phyloP scores from a whole-genome alignment of 2,888 invertebrate species.

The Ecliptopera silaceata region DNA sequence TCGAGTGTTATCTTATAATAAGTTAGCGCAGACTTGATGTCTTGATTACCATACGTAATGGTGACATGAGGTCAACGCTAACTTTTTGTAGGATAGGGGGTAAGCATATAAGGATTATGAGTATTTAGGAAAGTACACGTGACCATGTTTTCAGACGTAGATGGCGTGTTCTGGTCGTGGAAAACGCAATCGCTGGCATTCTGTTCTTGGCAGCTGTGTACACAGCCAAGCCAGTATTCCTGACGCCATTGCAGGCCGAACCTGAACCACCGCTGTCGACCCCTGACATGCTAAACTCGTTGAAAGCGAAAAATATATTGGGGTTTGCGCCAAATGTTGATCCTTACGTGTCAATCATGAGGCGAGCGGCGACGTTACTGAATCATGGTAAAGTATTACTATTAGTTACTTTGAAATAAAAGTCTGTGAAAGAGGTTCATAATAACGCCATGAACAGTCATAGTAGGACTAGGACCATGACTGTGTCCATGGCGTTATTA shows the following conservation, averaged over 20 bases:
- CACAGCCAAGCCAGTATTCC: slow-evolving; percentile 65
- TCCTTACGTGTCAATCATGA: slow-evolving; percentile 54
- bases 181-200: slow-evolving; percentile 50
- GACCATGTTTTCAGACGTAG: slow-evolving; percentile 51
- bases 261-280: slow-evolving; percentile 51
- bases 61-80: no score
- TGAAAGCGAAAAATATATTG: slow-evolving; percentile 48
- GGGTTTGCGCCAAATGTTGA: slow-evolving; percentile 58
- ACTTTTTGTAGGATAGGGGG: no score
- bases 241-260: slow-evolving; percentile 58
- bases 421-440: no score
- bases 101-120: no score
- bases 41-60: no score
- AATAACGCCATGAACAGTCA: no score
- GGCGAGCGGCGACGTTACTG: slow-evolving; percentile 45
- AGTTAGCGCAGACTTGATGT: no score
- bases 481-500: no score
- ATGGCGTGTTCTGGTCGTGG: slow-evolving; percentile 54
- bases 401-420: neutral
- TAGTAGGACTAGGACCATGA: no score
- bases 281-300: slow-evolving; percentile 46
- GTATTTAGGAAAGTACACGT: neutral
- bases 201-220: slow-evolving; percentile 52
- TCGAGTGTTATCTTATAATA: no score
- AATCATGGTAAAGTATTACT: slow-evolving; percentile 39